These are phyloP conservation scores for Apodemia hepburni DNA, from an alignment of 2,888 invertebrate genomes.

Conservation along the genomic window DNA sequence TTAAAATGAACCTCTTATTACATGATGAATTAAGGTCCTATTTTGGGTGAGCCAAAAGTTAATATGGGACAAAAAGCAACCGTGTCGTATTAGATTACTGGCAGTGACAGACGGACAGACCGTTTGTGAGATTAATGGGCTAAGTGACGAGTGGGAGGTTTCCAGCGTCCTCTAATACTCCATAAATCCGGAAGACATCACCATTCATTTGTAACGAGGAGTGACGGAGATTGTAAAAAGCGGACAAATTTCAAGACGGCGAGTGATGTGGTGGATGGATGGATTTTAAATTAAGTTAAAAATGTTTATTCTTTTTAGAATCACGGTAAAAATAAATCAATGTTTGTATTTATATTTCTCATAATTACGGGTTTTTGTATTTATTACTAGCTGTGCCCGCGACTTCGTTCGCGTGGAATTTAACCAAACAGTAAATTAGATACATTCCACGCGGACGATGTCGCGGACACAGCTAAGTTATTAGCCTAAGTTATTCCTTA, in stretches of 20 bases:
- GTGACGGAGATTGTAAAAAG: slow-evolving; percentile 59
- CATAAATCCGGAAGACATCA: slow-evolving; percentile 48
- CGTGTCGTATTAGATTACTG: slow-evolving; percentile 78
- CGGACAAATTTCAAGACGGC: slow-evolving; percentile 49
- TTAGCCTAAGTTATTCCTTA: too few relatives aligned
- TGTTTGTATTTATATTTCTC: too few relatives aligned
- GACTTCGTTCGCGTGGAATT: too few relatives aligned
- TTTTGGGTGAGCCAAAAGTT: slow-evolving; percentile 57
- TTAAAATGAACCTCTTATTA: slow-evolving; percentile 38
- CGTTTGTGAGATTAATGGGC: slow-evolving; percentile 73
- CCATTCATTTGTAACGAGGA: slow-evolving; percentile 59
- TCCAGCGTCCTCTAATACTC: slow-evolving; percentile 40
- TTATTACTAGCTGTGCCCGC: too few relatives aligned
- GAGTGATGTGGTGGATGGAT: slow-evolving; percentile 29
- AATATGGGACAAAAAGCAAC: slow-evolving; percentile 74
- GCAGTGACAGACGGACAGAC: slow-evolving; percentile 73
- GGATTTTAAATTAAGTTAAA: slow-evolving; percentile 14
- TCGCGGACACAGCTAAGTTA: too few relatives aligned
- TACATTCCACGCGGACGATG: too few relatives aligned
- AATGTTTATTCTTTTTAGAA: neutral
- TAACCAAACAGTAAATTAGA: too few relatives aligned
- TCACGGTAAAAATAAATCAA: neutral
- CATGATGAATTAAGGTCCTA: slow-evolving; percentile 59
- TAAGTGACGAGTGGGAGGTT: slow-evolving; percentile 73
- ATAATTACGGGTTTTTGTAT: too few relatives aligned